phyloP scores from a whole-genome alignment of 2,113 vertebrate species.

The Elephas maximus region DNA sequence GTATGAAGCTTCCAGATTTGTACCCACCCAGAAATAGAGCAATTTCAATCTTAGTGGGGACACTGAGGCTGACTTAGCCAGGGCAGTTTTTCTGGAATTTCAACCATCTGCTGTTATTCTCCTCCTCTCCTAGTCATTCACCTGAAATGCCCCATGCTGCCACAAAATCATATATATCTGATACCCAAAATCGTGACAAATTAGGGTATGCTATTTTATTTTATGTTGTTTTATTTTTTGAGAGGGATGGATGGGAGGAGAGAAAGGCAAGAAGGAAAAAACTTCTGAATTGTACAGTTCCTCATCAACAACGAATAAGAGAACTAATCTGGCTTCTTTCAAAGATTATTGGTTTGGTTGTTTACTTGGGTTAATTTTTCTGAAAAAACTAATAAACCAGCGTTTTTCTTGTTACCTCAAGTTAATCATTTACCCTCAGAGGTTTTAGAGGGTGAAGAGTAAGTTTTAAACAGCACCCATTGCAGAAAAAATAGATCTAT shows the following conservation, averaged over 20 bases:
- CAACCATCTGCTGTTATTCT: constrained; percentile 62
- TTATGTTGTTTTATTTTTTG: not conserved
- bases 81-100: constrained; percentile 68
- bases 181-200: not conserved
- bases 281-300: not conserved
- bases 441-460: not conserved
- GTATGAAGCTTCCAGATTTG: constrained; percentile 67
- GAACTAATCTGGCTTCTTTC: constrained; percentile 30
- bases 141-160: constrained; percentile 42
- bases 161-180: constrained; percentile 66
- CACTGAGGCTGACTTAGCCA: constrained; percentile 28
- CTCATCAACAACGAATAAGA: not conserved
- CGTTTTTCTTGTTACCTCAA: constrained; percentile 9
- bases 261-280: not conserved
- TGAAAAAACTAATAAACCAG: not conserved
- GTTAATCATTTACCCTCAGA: not conserved
- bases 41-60: constrained; percentile 42
- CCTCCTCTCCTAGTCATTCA: not conserved
- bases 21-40: constrained; percentile 58
- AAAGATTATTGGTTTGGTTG: constrained; percentile 31
- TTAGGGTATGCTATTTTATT: not conserved
- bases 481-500: not conserved
- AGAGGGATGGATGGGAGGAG: not conserved
- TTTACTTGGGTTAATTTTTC: constrained; percentile 43
- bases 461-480: not conserved